These are phyloP conservation scores for Atopsyche davidsoni DNA, from an alignment of 1,140 invertebrate species.

Conservation along the genomic window DNA sequence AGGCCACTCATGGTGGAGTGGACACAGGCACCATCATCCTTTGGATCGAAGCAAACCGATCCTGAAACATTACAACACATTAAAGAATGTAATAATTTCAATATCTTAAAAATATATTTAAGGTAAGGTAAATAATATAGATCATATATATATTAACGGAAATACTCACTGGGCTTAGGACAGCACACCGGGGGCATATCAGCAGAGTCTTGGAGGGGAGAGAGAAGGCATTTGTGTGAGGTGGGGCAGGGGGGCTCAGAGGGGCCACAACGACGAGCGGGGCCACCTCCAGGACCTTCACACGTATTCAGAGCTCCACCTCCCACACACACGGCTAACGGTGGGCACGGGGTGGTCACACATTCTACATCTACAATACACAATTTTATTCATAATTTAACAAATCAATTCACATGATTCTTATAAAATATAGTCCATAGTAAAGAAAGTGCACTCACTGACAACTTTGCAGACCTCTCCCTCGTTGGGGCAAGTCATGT, in stretches of 20 bases:
- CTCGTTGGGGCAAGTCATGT: constrained; percentile 62
- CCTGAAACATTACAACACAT: constrained; percentile 40
- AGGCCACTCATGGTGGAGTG: constrained; percentile 32
- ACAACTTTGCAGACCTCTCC: constrained; percentile 58
- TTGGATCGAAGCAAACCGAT: constrained; percentile 75
- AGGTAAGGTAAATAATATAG: not conserved
- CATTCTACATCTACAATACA: constrained; percentile 25
- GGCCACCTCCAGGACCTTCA: constrained; percentile 49
- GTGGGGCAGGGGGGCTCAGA: constrained; percentile 68
- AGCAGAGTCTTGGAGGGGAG: constrained; percentile 69
- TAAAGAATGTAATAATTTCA: constrained; percentile 6
- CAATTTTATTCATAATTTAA: constrained; percentile 3
- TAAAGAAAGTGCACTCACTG: constrained; percentile 23
- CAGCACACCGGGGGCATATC: constrained; percentile 60
- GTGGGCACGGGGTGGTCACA: constrained; percentile 58
- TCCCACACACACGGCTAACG: constrained; percentile 67
- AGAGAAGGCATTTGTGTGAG: constrained; percentile 76
- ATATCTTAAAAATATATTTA: constrained; percentile 1
- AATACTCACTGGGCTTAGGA: constrained; percentile 64
- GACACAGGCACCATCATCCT: constrained; percentile 55
- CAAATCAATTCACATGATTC: not conserved
- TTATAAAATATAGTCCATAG: too few species aligned
- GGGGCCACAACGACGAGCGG: constrained; percentile 63
- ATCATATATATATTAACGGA: not conserved
- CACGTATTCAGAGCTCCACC: constrained; percentile 57